A percentile compares a stretch with the other conserved stretches of the same genome.
Conservation (phyloP, 2,113 vertebrate genomes). For the Heterotilapia buettikoferi region DNA sequence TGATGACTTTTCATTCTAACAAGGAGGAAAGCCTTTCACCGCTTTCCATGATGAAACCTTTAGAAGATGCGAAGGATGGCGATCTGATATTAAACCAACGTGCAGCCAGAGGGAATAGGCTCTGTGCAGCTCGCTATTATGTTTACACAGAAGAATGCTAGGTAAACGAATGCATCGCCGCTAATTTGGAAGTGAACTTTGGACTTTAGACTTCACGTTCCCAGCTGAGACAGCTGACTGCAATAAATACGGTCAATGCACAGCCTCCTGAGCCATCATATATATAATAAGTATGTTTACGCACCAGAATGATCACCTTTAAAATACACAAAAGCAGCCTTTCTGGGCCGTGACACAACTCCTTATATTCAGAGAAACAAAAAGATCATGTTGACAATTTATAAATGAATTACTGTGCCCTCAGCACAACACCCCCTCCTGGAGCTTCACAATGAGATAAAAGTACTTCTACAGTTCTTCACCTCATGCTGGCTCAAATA, state of each 20-base stretch:
- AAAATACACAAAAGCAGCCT: constrained; percentile 30
- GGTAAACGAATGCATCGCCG: constrained; percentile 3
- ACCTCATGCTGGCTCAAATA: constrained; percentile 12
- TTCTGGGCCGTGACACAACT: constrained; percentile 18
- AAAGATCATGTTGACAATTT: not conserved
- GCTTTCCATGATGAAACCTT: constrained; percentile 55
- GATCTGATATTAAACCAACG: constrained; percentile 49
- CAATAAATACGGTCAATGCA: not conserved
- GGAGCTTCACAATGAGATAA: not conserved
- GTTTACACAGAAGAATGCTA: constrained; percentile 2
- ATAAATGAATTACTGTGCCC: not conserved
- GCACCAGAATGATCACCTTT: not conserved
- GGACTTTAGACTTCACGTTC: not conserved
- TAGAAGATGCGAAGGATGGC: constrained; percentile 2
- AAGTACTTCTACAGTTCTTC: constrained; percentile 29
- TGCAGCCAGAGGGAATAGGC: not conserved
- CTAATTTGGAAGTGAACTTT: constrained; percentile 5
- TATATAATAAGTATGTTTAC: not conserved
- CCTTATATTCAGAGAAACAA: not conserved
- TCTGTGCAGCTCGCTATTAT: not conserved
- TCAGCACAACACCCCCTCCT: not conserved
- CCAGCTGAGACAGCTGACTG: not conserved
- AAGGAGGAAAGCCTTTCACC: constrained; percentile 48
- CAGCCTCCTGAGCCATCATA: not conserved
- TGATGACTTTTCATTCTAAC: constrained; percentile 67